Evolutionary conservation across 2,888 invertebrate genomes (phyloP).

Genomic region (Acleris emargana): DNA sequence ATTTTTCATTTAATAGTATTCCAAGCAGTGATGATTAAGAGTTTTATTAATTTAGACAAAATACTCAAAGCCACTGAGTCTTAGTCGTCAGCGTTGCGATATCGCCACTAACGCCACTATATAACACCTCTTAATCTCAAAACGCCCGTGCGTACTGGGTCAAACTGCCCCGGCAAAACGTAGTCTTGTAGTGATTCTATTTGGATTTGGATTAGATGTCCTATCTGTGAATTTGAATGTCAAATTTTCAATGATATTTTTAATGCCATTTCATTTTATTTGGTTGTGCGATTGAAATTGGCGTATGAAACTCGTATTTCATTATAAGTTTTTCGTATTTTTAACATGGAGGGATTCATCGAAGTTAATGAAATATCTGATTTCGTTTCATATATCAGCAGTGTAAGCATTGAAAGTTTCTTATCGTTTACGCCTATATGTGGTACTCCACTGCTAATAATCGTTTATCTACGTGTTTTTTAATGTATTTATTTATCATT

Average conservation of each 20-base stretch:
- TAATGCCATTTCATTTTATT: slow-evolving; percentile 25
- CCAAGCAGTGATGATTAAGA: too few species aligned
- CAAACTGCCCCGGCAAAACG: too few species aligned
- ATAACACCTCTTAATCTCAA: too few species aligned
- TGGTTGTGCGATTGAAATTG: slow-evolving; percentile 25
- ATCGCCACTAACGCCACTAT: too few species aligned
- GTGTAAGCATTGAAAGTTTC: slow-evolving; percentile 84
- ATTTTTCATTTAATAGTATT: too few species aligned
- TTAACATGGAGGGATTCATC: slow-evolving; percentile 83
- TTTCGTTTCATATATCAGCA: slow-evolving; percentile 90
- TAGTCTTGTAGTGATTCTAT: too few species aligned
- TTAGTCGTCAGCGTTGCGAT: too few species aligned
- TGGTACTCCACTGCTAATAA: not conserved
- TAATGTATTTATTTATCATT: too few species aligned
- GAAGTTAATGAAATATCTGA: slow-evolving; percentile 90
- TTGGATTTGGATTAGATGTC: not conserved
- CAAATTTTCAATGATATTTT: slow-evolving; percentile 16
- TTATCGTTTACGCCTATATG: not conserved
- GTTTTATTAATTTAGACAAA: too few species aligned
- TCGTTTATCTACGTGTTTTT: too few species aligned
- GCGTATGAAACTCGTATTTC: slow-evolving; percentile 8
- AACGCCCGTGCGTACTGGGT: too few species aligned
- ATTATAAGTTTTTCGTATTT: slow-evolving; percentile 3
- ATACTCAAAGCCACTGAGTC: too few species aligned
- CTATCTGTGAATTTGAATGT: slow-evolving; percentile 28